phyloP scores from a whole-genome alignment of 2,888 invertebrate species.

The Rhagophthalmus giganteus region DNA sequence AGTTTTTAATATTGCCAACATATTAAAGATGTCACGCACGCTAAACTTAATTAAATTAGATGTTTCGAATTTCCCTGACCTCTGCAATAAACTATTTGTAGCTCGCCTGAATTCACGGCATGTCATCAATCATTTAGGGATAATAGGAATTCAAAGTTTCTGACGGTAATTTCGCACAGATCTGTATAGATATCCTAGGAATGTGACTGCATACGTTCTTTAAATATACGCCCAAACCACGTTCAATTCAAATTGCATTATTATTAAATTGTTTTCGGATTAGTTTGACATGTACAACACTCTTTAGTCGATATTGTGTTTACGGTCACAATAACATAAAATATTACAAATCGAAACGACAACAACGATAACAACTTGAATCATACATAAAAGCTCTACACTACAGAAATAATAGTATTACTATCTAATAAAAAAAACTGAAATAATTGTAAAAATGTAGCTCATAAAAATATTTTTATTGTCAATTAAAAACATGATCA shows the following conservation, averaged over 20 bases:
- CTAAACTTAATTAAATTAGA: conserved; percentile 3
- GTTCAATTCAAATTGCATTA: conserved; percentile 7
- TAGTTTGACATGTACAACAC: neutral
- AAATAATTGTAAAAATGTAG: no score
- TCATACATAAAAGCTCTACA: neutral
- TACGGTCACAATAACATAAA: neutral
- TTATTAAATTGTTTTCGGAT: no score
- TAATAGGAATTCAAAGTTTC: conserved; percentile 25
- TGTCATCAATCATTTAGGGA: conserved; percentile 21
- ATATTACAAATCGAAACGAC: no score
- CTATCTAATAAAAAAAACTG: no score
- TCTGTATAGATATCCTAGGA: conserved; percentile 6
- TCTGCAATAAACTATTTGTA: conserved; percentile 12
- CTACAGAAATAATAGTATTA: no score
- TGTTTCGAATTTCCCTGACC: conserved; percentile 11
- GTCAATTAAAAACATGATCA: no score
- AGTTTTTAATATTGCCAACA: neutral
- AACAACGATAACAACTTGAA: no score
- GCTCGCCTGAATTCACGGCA: conserved; percentile 7
- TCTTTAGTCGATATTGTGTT: neutral
- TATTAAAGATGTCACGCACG: neutral
- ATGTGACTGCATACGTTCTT: conserved; percentile 3
- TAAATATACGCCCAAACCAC: conserved; percentile 1
- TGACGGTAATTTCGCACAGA: conserved; percentile 8
- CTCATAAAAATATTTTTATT: no score